These are phyloP conservation scores for Acanthurus tractus DNA, from an alignment of 2,797 vertebrate genomes.

Conservation along the genomic window DNA sequence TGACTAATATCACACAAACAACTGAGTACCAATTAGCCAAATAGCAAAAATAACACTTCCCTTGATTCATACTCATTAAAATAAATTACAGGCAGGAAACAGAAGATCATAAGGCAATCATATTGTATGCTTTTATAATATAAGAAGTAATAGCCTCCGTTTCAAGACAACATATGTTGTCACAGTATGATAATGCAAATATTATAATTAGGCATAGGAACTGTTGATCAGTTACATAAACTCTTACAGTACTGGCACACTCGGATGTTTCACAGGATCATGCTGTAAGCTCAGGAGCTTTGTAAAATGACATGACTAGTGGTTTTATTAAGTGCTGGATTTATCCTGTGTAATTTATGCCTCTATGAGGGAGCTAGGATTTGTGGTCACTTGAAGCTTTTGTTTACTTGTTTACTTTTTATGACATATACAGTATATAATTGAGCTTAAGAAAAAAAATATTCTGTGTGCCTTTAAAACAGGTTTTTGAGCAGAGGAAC, in stretches of 20 bases:
- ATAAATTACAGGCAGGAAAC: conserved; percentile 55
- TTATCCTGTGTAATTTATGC: conserved; percentile 23
- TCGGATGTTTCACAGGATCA: conserved; percentile 48
- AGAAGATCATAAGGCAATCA: conserved; percentile 48
- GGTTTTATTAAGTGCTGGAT: conserved; percentile 26
- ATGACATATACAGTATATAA: conserved; percentile 27
- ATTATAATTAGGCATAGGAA: conserved; percentile 29
- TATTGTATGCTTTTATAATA: conserved; percentile 45
- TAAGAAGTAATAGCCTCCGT: conserved; percentile 55
- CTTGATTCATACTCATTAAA: conserved; percentile 65
- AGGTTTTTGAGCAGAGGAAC: conserved; percentile 10
- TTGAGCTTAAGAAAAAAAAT: no score
- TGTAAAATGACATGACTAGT: conserved; percentile 25
- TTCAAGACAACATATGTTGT: conserved; percentile 50
- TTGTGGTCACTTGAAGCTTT: conserved; percentile 28
- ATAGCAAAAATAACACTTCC: conserved; percentile 51
- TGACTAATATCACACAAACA: conserved; percentile 64
- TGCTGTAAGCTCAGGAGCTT: conserved; percentile 21
- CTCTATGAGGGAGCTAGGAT: conserved; percentile 26
- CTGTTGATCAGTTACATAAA: conserved; percentile 53
- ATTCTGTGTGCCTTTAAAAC: conserved; percentile 10
- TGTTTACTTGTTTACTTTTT: conserved; percentile 32
- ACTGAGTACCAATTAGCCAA: conserved; percentile 57
- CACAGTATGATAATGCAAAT: conserved; percentile 39
- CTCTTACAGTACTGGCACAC: conserved; percentile 32